Percentiles rank a stretch among this genome's conserved stretches.
Conservation (phyloP, 1,140 invertebrate species). For the Neuroterus valhalla region DNA sequence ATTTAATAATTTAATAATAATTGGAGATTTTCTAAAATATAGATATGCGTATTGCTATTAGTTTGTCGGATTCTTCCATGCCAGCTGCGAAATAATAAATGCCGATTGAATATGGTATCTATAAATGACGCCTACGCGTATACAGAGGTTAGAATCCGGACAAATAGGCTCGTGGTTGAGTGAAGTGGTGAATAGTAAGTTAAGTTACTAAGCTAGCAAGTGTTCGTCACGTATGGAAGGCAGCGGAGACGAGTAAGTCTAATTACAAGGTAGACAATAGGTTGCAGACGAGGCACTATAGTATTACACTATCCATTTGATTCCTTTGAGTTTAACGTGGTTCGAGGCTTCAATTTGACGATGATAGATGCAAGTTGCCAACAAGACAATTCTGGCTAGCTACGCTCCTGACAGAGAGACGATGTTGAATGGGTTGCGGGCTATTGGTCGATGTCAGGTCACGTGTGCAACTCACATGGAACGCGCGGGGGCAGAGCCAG, state of each 20-base stretch:
- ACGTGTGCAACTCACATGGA: conserved; percentile 51
- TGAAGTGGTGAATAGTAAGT: neutral
- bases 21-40: too few relatives aligned
- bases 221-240: neutral
- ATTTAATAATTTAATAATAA: too few relatives aligned
- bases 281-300: conserved; percentile 1
- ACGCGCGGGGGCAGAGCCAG: conserved; percentile 12
- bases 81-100: conserved; percentile 29
- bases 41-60: conserved; percentile 1
- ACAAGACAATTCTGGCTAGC: neutral
- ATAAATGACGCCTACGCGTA: conserved; percentile 23
- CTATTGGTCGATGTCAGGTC: conserved; percentile 55
- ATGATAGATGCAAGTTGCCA: neutral
- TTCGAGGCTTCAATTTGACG: neutral
- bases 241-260: conserved; percentile 12
- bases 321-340: too few relatives aligned
- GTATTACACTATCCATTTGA: neutral
- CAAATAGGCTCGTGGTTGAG: neutral
- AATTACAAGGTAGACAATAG: conserved; percentile 14
- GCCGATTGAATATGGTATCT: conserved; percentile 34
- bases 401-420: conserved; percentile 47
- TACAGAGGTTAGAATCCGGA: conserved; percentile 11
- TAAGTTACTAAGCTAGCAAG: neutral
- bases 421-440: conserved; percentile 53
- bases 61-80: conserved; percentile 9